phyloP scores from a whole-genome alignment of 2,888 invertebrate species.

The Frankliniella fusca region DNA sequence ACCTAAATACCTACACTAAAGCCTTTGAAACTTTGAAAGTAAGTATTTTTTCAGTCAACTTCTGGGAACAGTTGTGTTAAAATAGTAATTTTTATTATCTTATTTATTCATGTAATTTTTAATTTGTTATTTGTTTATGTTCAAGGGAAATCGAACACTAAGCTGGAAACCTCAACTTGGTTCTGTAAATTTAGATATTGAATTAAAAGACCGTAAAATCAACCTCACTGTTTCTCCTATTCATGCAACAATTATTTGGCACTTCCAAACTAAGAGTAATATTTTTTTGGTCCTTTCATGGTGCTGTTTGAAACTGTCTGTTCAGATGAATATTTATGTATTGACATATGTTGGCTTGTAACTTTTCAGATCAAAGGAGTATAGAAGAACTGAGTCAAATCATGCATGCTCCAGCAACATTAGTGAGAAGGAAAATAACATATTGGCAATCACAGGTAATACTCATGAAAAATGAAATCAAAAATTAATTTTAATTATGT shows the following conservation, averaged over 20 bases:
- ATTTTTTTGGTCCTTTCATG: conserved; percentile 29
- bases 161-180: conserved; percentile 94
- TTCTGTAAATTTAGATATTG: conserved; percentile 83
- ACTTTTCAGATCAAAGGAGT: conserved; percentile 66
- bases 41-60: conserved; percentile 14
- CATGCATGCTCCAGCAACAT: conserved; percentile 83
- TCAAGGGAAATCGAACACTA: conserved; percentile 78
- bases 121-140: conserved; percentile 29
- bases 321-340: conserved; percentile 30
- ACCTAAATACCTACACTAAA: conserved; percentile 81
- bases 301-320: neutral
- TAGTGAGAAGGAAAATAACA: conserved; percentile 78
- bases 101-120: neutral
- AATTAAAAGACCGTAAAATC: conserved; percentile 69
- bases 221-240: conserved; percentile 85
- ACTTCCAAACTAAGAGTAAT: conserved; percentile 80
- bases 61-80: neutral
- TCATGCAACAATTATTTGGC: conserved; percentile 89
- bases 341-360: neutral
- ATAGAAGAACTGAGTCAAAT: conserved; percentile 78
- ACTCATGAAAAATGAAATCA: neutral
- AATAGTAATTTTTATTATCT: neutral
- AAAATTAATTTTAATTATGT: neutral
- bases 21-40: conserved; percentile 80
- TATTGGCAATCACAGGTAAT: conserved; percentile 86